phyloP scores from a whole-genome alignment of 2,113 vertebrate genomes.

The Solea senegalensis region DNA sequence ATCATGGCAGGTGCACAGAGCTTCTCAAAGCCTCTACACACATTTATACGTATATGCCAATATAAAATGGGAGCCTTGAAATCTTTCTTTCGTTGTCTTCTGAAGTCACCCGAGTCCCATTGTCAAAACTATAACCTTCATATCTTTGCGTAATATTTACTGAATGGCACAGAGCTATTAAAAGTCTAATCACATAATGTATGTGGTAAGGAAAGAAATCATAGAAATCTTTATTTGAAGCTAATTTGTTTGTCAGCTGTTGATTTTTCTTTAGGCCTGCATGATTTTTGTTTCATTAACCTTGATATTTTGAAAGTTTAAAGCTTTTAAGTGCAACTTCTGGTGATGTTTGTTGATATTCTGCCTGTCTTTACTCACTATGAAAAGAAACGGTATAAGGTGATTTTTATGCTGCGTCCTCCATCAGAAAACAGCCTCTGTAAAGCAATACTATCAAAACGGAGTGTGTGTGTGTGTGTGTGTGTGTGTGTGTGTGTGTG shows the following conservation, averaged over 20 bases:
- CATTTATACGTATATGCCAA: slow-evolving; percentile 19
- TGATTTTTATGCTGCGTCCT: no score
- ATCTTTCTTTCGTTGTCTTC: slow-evolving; percentile 23
- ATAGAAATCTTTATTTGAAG: slow-evolving; percentile 19
- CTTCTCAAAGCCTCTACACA: slow-evolving; percentile 24
- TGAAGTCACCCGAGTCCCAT: neutral
- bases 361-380: no score
- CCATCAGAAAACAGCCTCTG: no score
- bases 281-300: no score
- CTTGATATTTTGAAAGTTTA: no score
- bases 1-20: slow-evolving; percentile 1
- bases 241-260: slow-evolving; percentile 16
- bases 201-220: slow-evolving; percentile 12
- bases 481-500: no score
- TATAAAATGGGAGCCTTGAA: slow-evolving; percentile 21
- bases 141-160: slow-evolving; percentile 37
- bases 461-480: no score
- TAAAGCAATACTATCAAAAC: no score
- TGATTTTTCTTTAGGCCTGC: neutral
- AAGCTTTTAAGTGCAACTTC: no score
- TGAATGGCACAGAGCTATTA: slow-evolving; percentile 25
- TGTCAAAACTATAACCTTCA: slow-evolving; percentile 37
- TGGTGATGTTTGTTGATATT: no score
- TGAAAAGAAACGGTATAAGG: no score
- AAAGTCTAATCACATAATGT: slow-evolving; percentile 4